Evolutionary conservation across 2,113 vertebrate genomes (phyloP).

Genomic region (Diadophis punctatus): DNA sequence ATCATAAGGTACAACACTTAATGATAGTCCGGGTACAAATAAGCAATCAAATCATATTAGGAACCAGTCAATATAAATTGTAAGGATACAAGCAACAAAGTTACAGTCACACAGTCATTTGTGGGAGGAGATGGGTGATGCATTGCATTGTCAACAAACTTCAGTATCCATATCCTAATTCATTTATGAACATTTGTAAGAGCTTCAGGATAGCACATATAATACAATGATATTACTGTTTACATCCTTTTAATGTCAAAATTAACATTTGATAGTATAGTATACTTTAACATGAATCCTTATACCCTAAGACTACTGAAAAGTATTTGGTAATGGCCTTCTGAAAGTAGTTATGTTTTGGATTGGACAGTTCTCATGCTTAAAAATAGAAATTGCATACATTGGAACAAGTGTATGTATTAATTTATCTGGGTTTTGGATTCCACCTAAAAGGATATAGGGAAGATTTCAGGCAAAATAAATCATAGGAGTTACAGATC

Average conservation of each 20-base stretch:
- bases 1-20: no score
- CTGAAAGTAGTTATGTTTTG: background rate
- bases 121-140: no score
- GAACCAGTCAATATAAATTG: no score
- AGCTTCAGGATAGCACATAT: background rate
- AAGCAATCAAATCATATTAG: no score
- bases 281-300: background rate
- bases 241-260: background rate
- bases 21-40: no score
- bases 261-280: background rate
- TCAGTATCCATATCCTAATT: background rate
- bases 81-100: no score
- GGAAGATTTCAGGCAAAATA: background rate
- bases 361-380: background rate
- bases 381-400: background rate
- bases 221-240: background rate
- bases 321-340: background rate
- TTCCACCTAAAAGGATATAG: background rate
- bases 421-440: background rate
- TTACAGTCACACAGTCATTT: no score
- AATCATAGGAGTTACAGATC: background rate
- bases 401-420: background rate
- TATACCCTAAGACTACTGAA: background rate
- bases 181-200: background rate
- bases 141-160: background rate